A percentile compares a stretch with the other conserved stretches of the same genome.
Conservation (phyloP, 2,888 invertebrate species). For the Catonia carolina region DNA sequence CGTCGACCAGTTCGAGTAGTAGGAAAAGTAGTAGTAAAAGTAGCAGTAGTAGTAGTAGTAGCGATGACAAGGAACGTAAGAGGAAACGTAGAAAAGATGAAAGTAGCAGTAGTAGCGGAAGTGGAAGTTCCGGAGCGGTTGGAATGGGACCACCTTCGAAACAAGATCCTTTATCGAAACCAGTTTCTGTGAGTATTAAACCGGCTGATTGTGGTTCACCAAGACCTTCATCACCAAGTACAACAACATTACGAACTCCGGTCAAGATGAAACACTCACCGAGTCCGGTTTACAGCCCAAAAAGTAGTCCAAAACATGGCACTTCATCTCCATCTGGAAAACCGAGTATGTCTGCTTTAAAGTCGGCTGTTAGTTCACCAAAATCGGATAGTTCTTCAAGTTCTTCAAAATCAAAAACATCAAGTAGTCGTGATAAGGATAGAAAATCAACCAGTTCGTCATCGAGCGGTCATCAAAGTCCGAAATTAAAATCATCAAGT, state of each 20-base stretch:
- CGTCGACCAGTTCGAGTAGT: slow-evolving; percentile 29
- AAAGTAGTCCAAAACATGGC: slow-evolving; percentile 42
- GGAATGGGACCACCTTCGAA: slow-evolving; percentile 69
- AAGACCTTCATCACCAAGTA: slow-evolving; percentile 57
- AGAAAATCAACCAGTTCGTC: slow-evolving; percentile 36
- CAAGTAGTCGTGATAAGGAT: slow-evolving; percentile 50
- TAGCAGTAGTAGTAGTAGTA: slow-evolving; percentile 45
- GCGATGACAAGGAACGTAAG: slow-evolving; percentile 57
- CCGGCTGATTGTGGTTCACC: slow-evolving; percentile 48
- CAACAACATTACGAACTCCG: slow-evolving; percentile 62
- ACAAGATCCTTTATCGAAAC: slow-evolving; percentile 63
- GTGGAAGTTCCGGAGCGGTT: background rate
- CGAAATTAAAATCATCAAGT: slow-evolving; percentile 57
- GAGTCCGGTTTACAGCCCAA: slow-evolving; percentile 30
- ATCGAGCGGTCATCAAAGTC: slow-evolving; percentile 50
- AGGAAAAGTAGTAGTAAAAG: slow-evolving; percentile 45
- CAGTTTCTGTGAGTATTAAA: slow-evolving; percentile 67
- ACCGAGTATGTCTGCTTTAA: slow-evolving; percentile 81
- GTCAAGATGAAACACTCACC: slow-evolving; percentile 31
- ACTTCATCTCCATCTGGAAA: slow-evolving; percentile 82
- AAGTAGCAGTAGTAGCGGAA: slow-evolving; percentile 44
- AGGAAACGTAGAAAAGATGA: slow-evolving; percentile 70
- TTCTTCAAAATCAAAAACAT: slow-evolving; percentile 45
- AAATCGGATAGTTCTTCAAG: slow-evolving; percentile 45
- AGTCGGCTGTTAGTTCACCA: slow-evolving; percentile 69